phyloP scores from a whole-genome alignment of 2,797 vertebrate species.

The Pseudochromis fuscus region DNA sequence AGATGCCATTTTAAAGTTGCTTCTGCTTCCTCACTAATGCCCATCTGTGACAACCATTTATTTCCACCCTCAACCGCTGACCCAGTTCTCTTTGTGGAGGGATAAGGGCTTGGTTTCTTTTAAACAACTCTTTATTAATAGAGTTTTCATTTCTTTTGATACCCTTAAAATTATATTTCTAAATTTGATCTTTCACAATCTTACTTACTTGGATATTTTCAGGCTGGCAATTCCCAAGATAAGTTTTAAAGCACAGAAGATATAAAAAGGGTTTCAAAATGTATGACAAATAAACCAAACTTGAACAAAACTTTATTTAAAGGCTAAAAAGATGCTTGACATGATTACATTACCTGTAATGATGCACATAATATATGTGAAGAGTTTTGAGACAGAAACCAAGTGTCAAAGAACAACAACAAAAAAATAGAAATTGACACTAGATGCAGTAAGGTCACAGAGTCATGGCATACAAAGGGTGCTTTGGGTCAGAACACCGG shows the following conservation, averaged over 20 bases:
- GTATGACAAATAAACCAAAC: slow-evolving; percentile 25
- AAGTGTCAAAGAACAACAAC: slow-evolving; percentile 18
- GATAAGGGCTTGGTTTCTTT: neutral
- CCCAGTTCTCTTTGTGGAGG: neutral
- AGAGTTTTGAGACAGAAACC: slow-evolving; percentile 41
- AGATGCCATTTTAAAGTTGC: neutral
- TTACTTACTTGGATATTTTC: neutral
- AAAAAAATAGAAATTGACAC: neutral
- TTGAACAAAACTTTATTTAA: slow-evolving; percentile 76
- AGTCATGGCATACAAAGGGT: neutral
- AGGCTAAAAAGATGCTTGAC: slow-evolving; percentile 34
- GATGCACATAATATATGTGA: slow-evolving; percentile 56
- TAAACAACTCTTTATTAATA: neutral
- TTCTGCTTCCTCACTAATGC: neutral
- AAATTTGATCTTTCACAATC: neutral
- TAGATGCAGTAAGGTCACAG: neutral
- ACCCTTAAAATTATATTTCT: neutral
- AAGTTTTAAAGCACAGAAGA: too few species aligned
- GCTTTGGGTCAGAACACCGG: too few species aligned
- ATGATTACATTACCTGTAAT: slow-evolving; percentile 67
- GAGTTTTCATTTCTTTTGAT: neutral
- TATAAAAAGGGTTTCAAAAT: too few species aligned
- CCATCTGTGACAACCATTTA: neutral
- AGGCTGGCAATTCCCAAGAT: neutral
- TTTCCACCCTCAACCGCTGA: neutral